Conservation (phyloP, 2,888 invertebrate species). For the Rhamnusium bicolor region DNA sequence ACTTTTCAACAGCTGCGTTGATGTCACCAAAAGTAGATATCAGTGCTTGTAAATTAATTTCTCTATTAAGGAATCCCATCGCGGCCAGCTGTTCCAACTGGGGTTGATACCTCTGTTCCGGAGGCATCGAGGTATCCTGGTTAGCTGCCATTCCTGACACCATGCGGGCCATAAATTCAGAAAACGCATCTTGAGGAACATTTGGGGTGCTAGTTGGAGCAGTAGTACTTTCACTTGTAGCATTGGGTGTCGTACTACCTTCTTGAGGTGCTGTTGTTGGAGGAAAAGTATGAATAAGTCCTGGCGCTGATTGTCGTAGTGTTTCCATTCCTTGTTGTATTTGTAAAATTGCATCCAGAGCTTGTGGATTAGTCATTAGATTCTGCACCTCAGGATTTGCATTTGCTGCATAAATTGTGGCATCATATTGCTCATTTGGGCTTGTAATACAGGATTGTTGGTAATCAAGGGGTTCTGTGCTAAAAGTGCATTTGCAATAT, state of each 20-base stretch:
- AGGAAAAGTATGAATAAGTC: constrained; percentile 77
- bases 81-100: constrained; percentile 95
- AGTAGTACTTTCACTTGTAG: constrained; percentile 57
- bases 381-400: constrained; percentile 92
- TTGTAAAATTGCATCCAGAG: constrained; percentile 92
- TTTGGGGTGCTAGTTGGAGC: constrained; percentile 64
- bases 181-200: constrained; percentile 66
- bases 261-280: constrained; percentile 55
- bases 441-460: constrained; percentile 88
- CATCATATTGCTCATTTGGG: constrained; percentile 88
- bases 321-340: constrained; percentile 96
- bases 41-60: constrained; percentile 97
- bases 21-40: constrained; percentile 98
- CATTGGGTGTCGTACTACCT: constrained; percentile 58
- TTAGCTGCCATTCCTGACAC: constrained; percentile 76
- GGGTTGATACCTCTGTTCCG: constrained; percentile 94
- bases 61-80: constrained; percentile 98
- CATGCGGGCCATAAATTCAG: constrained; percentile 88
- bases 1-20: constrained; percentile 97
- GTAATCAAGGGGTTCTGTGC: constrained; percentile 88
- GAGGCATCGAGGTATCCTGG: constrained; percentile 75
- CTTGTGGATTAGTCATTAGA: constrained; percentile 93
- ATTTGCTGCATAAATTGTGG: constrained; percentile 89
- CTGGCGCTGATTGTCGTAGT: constrained; percentile 89
- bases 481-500: constrained; percentile 83